These are phyloP conservation scores for Plecturocebus donacophilus DNA, from an alignment of 2,113 vertebrate species.

Conservation along the genomic window DNA sequence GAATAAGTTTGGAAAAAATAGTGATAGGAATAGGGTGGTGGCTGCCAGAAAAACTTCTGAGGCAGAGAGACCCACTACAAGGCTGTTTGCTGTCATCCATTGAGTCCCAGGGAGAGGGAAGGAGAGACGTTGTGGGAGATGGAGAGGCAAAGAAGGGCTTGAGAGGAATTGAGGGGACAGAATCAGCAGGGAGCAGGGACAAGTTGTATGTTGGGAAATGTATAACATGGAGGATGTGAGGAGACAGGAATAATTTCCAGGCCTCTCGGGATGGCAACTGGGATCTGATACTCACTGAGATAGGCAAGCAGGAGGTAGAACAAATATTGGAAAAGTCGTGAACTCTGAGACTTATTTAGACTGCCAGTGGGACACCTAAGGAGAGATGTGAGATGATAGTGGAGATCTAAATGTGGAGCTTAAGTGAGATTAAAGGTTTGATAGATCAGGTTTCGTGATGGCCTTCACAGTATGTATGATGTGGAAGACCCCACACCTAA, in stretches of 20 bases:
- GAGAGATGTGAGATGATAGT: neutral
- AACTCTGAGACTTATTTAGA: neutral
- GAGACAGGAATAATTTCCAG: neutral
- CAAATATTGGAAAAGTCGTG: neutral
- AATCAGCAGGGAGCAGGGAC: neutral
- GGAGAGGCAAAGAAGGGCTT: neutral
- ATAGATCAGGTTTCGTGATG: too few relatives aligned
- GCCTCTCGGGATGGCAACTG: neutral
- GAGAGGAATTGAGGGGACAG: neutral
- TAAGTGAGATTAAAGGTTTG: too few relatives aligned
- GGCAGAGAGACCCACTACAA: too few relatives aligned
- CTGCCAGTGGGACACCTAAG: neutral
- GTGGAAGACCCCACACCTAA: neutral
- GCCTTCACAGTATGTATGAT: neutral
- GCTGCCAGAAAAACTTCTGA: neutral
- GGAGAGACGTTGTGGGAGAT: neutral
- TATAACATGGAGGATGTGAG: neutral
- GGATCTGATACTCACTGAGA: neutral
- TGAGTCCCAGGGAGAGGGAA: neutral
- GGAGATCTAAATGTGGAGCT: neutral
- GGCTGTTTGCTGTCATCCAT: neutral
- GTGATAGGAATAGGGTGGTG: neutral
- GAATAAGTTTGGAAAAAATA: neutral
- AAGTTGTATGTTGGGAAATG: neutral
- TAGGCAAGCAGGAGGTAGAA: neutral